A percentile compares a stretch with the other conserved stretches of the same genome.
phyloP scores from a whole-genome alignment of 1,140 invertebrate genomes.

The Caenorhabditis elegans region DNA sequence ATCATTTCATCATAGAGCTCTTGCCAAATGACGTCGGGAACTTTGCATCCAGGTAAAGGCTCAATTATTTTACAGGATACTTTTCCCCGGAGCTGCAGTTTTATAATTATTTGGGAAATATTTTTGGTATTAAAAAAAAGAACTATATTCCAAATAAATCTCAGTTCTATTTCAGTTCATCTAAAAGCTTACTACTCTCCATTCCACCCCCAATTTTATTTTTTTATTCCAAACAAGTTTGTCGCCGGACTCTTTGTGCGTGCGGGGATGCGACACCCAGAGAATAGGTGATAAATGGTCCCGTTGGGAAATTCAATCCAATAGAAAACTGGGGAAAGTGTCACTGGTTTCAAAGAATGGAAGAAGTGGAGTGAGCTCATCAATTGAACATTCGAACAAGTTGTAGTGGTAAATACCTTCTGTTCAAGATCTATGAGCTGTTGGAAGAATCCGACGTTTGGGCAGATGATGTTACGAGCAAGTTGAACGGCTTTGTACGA shows the following conservation, averaged over 20 bases:
- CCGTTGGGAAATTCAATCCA: not conserved
- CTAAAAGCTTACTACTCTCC: too few species aligned
- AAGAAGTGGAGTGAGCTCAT: not conserved
- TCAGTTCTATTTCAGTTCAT: too few species aligned
- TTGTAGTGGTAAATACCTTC: conserved; percentile 25
- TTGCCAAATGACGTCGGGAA: conserved; percentile 54
- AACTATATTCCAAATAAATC: too few species aligned
- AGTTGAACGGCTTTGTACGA: conserved; percentile 76
- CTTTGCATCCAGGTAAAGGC: conserved; percentile 46
- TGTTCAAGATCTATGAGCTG: conserved; percentile 72
- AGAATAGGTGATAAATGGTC: conserved; percentile 35
- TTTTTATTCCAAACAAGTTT: not conserved
- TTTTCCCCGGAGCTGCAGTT: conserved; percentile 41
- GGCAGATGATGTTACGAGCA: conserved; percentile 76
- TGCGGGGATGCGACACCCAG: not conserved
- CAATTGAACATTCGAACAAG: not conserved
- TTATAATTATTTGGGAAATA: too few species aligned
- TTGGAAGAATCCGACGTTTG: conserved; percentile 84
- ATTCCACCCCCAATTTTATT: not conserved
- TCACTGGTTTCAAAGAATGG: not conserved
- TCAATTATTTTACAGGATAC: conserved; percentile 50
- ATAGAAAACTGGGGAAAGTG: conserved; percentile 1
- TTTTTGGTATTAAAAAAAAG: too few species aligned
- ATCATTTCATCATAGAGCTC: conserved; percentile 53
- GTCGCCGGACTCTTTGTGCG: not conserved